Percentiles rank a stretch among this genome's conserved stretches.
Evolutionary conservation across 37 sponge, comb jelly and placozoan species (phyloP).

Genomic region (Chondrosia reniformis): DNA sequence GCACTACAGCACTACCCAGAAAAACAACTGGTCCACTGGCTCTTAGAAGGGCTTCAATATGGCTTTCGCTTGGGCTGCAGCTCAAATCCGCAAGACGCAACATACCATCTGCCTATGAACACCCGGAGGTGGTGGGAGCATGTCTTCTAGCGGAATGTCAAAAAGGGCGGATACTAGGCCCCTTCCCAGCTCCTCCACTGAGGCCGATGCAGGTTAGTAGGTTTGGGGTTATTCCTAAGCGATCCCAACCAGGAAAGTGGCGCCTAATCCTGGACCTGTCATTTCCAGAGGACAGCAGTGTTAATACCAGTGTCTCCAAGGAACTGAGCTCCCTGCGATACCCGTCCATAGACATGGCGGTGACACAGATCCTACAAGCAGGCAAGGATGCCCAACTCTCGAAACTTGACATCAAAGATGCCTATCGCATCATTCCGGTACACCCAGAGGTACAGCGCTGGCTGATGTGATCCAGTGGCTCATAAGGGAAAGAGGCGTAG

Average conservation of each 20-base stretch:
- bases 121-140: too few relatives aligned
- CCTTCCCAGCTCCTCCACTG: conserved; percentile 17
- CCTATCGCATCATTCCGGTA: conserved; percentile 4
- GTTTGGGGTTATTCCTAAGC: conserved; percentile 12
- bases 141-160: too few relatives aligned
- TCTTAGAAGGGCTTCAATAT: too few relatives aligned
- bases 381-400: not conserved
- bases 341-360: not conserved
- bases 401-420: conserved; percentile 17
- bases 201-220: conserved; percentile 29
- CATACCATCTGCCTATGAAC: too few relatives aligned
- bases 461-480: too few relatives aligned
- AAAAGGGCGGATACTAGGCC: too few relatives aligned
- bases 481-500: too few relatives aligned
- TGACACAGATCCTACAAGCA: not conserved
- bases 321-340: conserved; percentile 20
- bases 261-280: conserved; percentile 27
- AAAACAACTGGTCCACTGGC: too few relatives aligned
- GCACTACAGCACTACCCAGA: too few relatives aligned
- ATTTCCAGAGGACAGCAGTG: conserved; percentile 5
- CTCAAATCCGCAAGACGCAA: too few relatives aligned
- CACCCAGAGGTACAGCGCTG: not conserved
- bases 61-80: too few relatives aligned
- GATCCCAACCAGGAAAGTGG: not conserved
- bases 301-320: conserved; percentile 32